Evolutionary conservation across 2,797 vertebrate genomes (phyloP).

Genomic region (Anas flavirostris): DNA sequence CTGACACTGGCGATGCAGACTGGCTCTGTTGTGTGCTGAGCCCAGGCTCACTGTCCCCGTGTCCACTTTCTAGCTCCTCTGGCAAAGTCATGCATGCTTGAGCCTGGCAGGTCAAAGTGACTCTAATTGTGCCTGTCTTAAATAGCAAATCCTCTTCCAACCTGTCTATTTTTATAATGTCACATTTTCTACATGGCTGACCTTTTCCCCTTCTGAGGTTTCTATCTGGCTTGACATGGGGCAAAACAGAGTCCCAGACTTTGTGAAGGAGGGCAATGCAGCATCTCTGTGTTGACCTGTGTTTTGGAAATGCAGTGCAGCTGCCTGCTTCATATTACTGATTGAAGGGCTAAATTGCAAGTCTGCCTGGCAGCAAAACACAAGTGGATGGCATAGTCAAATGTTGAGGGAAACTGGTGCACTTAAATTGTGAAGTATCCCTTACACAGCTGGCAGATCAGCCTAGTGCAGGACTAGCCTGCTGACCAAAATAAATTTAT

Average conservation of each 20-base stretch:
- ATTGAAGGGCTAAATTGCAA: neutral
- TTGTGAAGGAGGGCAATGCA: neutral
- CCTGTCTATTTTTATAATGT: slow-evolving; percentile 36
- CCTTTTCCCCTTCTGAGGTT: slow-evolving; percentile 32
- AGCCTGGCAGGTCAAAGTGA: neutral
- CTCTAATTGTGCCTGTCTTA: neutral
- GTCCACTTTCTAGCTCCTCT: neutral
- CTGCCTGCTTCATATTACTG: neutral
- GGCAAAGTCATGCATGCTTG: neutral
- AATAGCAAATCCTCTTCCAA: slow-evolving; percentile 34
- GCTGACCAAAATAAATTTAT: neutral
- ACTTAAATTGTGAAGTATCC: neutral
- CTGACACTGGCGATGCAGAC: neutral
- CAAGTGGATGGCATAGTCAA: neutral
- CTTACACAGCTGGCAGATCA: neutral
- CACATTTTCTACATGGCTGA: slow-evolving; percentile 18
- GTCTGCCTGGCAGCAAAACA: neutral
- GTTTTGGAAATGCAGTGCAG: neutral
- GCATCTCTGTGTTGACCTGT: neutral
- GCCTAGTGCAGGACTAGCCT: neutral
- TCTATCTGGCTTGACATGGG: neutral
- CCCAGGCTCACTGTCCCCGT: neutral
- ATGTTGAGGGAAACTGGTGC: neutral
- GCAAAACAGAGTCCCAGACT: neutral
- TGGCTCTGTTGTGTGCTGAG: neutral